A percentile compares a stretch with the other conserved stretches of the same genome.
phyloP scores from a whole-genome alignment of 2,113 vertebrate species.

The Calypte anna region DNA sequence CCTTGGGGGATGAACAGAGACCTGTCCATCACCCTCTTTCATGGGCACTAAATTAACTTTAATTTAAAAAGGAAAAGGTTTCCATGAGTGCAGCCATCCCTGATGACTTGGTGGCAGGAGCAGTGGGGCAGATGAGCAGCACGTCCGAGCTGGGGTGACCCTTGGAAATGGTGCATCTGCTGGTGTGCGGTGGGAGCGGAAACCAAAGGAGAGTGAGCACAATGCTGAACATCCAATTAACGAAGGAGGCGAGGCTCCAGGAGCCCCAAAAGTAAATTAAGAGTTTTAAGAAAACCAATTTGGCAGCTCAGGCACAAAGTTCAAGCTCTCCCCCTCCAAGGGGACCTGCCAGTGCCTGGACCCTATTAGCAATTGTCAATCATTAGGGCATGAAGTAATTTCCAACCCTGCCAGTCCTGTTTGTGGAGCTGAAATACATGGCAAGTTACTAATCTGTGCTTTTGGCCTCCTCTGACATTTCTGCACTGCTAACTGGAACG shows the following conservation, averaged over 20 bases:
- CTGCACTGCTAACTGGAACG: not conserved
- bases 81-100: not conserved
- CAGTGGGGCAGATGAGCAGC: not conserved
- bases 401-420: slow-evolving; percentile 4
- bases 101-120: not conserved
- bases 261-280: slow-evolving; percentile 24
- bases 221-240: slow-evolving; percentile 30
- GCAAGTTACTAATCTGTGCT: not conserved
- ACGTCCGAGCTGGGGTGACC: fast-evolving
- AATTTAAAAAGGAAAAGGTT: slow-evolving; percentile 23
- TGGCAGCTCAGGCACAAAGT: slow-evolving; percentile 53
- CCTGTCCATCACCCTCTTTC: not conserved
- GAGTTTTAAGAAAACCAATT: slow-evolving; percentile 56
- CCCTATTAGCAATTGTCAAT: slow-evolving; percentile 59
- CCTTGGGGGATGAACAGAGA: not conserved
- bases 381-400: slow-evolving; percentile 25
- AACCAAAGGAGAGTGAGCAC: not conserved
- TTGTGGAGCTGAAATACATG: not conserved
- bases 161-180: not conserved
- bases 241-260: not conserved
- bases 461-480: not conserved
- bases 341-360: slow-evolving; percentile 18
- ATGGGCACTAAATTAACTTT: not conserved
- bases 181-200: not conserved
- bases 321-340: not conserved